Evolutionary conservation across 2,888 invertebrate species (phyloP).

Genomic region (Argyra leucocephala): DNA sequence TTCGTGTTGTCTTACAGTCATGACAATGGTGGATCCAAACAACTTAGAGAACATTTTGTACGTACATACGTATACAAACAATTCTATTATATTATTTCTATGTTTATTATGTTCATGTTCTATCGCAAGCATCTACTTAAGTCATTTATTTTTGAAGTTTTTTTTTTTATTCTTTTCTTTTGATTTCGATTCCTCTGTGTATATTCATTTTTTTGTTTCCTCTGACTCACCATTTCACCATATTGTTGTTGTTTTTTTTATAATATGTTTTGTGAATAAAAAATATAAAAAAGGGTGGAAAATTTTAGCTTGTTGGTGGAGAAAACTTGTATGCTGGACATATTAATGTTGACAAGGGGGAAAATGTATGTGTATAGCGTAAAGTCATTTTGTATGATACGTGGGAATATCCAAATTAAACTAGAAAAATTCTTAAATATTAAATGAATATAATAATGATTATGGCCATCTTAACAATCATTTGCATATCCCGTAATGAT

Average conservation of each 20-base stretch:
- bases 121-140: not conserved
- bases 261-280: not conserved
- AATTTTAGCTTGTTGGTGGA: not conserved
- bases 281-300: not conserved
- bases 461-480: not conserved
- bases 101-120: not conserved
- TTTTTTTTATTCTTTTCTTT: not conserved
- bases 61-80: not conserved
- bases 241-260: not conserved
- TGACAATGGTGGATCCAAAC: not conserved
- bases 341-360: not conserved
- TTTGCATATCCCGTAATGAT: not conserved
- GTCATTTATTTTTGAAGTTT: not conserved
- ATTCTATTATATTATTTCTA: not conserved
- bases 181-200: not conserved
- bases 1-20: not conserved
- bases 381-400: not conserved
- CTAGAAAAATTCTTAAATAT: not conserved
- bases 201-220: not conserved
- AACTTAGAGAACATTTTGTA: not conserved
- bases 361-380: not conserved
- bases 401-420: not conserved
- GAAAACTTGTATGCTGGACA: not conserved
- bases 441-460: too few species aligned
- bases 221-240: not conserved